phyloP scores from a whole-genome alignment of 2,113 vertebrate species.

The Callithrix jacchus region DNA sequence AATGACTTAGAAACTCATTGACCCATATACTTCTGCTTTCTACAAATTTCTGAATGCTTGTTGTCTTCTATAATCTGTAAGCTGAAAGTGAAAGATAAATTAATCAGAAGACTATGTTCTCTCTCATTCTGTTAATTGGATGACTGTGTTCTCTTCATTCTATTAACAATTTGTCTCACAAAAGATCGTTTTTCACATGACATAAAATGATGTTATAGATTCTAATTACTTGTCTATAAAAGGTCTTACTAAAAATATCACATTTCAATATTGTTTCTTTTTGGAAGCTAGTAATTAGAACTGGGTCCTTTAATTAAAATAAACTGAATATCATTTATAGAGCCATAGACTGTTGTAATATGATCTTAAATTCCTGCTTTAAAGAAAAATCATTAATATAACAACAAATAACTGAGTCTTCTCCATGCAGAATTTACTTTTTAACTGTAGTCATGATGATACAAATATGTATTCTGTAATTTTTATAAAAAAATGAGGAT shows the following conservation, averaged over 20 bases:
- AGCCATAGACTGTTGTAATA: not conserved
- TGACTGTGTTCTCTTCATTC: not conserved
- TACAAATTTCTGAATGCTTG: not conserved
- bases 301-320: not conserved
- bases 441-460: not conserved
- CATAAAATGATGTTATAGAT: not conserved
- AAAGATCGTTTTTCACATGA: not conserved
- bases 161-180: not conserved
- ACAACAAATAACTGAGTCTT: not conserved
- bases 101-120: not conserved
- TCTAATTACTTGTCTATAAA: not conserved
- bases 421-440: not conserved
- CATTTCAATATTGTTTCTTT: not conserved
- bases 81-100: not conserved
- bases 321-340: not conserved
- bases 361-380: not conserved
- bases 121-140: not conserved
- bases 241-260: not conserved
- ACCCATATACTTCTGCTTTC: not conserved
- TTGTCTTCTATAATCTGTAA: not conserved
- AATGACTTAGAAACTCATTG: not conserved
- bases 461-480: not conserved
- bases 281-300: not conserved
- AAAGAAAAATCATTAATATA: not conserved
- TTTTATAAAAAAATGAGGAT: not conserved